Evolutionary conservation across 2,113 vertebrate species (phyloP), one percentile per base, ranked within the genome.

Genomic region (Rynchops niger): DNA sequence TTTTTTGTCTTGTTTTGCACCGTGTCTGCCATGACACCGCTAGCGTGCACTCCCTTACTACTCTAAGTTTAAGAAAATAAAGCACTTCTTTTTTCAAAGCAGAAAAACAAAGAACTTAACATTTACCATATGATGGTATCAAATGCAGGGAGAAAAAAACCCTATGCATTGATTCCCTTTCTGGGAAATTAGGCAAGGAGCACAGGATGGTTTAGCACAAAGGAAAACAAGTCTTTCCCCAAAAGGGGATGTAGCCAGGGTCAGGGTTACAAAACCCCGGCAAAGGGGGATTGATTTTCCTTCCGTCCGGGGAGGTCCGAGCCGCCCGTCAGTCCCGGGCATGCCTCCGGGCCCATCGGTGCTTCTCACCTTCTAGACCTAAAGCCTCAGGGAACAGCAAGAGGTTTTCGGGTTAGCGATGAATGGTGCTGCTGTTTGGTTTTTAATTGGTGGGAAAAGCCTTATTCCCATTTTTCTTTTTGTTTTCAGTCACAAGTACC

Each of bases 41-140:
- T 32, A 61, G 25, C 2, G 4, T 9, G 42, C 32, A 34, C 30
- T 32, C 32, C 59, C 27, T 56, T 12, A 20, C 20, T 61, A 38
- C 49, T 56, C 67, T 5, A 74, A 88, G 59, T 88, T 93, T 53
- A 95, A 90, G 88, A 88, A 95, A 95, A 95, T 55, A 83, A 80
- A 93, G 52, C 13, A 15, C 9, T 21, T 27, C 20, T 66, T 55
- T 30, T 23, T 23, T 25, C 21, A 5, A 82, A 92, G 76, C 14
- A 84, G 52, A 90, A 83, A 93, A 74, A 22, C 49, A 59, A 95
- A 87, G 61, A 90, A 40, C 47, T 88, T 92, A 81, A 87, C 62
- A 67, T 92, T 87, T 91, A 91, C 86, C 66, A 72, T n/a, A 71
- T 23, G 52, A 93, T 22, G 47, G n/a, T 82, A 93, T 71, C 55